phyloP scores from a whole-genome alignment of 2,797 vertebrate genomes.

The Enteromius paludinosus region DNA sequence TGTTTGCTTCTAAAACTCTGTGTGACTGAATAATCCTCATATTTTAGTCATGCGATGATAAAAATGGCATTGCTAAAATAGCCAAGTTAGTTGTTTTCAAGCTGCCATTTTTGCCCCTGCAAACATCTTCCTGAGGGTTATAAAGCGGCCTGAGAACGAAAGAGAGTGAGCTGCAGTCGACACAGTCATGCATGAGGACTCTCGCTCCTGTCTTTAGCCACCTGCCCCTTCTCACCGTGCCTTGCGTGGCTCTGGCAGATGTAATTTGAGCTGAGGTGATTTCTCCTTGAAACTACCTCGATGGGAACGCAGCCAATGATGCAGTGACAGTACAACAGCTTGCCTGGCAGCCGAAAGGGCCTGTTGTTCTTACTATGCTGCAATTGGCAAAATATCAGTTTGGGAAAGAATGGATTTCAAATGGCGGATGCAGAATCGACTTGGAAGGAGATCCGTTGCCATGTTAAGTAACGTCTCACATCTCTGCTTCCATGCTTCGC shows the following conservation, averaged over 20 bases:
- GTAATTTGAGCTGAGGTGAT: slow-evolving; percentile 45
- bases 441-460: slow-evolving; percentile 31
- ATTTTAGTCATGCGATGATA: slow-evolving; percentile 10
- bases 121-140: slow-evolving; percentile 49
- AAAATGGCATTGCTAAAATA: slow-evolving; percentile 26
- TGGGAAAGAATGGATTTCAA: slow-evolving; percentile 37
- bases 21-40: neutral
- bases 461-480: slow-evolving; percentile 24
- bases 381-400: slow-evolving; percentile 41
- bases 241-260: slow-evolving; percentile 37
- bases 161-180: slow-evolving; percentile 15
- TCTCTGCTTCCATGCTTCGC: neutral
- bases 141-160: slow-evolving; percentile 32
- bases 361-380: slow-evolving; percentile 27
- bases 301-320: slow-evolving; percentile 39
- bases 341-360: slow-evolving; percentile 38
- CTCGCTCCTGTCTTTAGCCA: slow-evolving; percentile 42
- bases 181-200: slow-evolving; percentile 35
- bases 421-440: slow-evolving; percentile 14
- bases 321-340: slow-evolving; percentile 45
- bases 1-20: neutral
- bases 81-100: slow-evolving; percentile 14
- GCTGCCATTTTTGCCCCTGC: slow-evolving; percentile 39
- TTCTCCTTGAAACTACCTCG: slow-evolving; percentile 45
- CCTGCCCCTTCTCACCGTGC: slow-evolving; percentile 21